Percentiles rank a stretch among this genome's conserved stretches.
Conservation (phyloP, 2,113 vertebrate genomes). For the Coregonus clupeaformis region DNA sequence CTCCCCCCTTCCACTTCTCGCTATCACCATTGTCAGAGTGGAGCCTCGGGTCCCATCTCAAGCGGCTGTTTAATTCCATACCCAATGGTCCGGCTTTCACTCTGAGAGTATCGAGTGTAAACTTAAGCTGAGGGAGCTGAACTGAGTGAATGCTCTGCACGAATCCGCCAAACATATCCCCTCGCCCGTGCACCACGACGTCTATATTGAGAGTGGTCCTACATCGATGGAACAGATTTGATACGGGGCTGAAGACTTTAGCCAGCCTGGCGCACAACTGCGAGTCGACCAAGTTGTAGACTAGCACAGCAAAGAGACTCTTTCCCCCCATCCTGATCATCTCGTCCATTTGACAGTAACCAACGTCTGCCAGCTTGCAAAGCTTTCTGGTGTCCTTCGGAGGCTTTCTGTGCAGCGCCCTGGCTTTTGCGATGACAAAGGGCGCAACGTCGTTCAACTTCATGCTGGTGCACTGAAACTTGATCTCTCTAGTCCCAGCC, state of each 20-base stretch:
- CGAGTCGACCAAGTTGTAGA: constrained; percentile 13
- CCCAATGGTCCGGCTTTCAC: not conserved
- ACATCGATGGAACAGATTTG: not conserved
- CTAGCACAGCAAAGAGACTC: not conserved
- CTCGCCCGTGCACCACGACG: not conserved
- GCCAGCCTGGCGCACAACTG: constrained; percentile 13
- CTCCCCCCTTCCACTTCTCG: not conserved
- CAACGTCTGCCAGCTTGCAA: constrained; percentile 3
- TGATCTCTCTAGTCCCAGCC: not conserved
- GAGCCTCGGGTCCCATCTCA: not conserved
- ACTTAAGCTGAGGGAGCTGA: too few species aligned
- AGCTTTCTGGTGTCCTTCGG: constrained; percentile 5
- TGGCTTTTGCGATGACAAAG: not conserved
- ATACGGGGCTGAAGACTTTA: not conserved
- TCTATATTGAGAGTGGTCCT: constrained; percentile 4
- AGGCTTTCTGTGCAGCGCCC: constrained; percentile 7
- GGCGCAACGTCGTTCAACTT: not conserved
- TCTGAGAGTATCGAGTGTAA: constrained; percentile 5
- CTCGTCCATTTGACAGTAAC: constrained; percentile 1
- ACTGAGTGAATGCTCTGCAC: too few species aligned
- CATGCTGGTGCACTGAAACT: not conserved
- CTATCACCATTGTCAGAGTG: not conserved
- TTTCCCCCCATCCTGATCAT: not conserved
- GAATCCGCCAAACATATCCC: constrained; percentile 1
- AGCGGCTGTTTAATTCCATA: not conserved